A percentile compares a stretch with the other conserved stretches of the same genome.
These are phyloP conservation scores for Indicator maculatus DNA, from an alignment of 2,113 vertebrate genomes.

Conservation along the genomic window DNA sequence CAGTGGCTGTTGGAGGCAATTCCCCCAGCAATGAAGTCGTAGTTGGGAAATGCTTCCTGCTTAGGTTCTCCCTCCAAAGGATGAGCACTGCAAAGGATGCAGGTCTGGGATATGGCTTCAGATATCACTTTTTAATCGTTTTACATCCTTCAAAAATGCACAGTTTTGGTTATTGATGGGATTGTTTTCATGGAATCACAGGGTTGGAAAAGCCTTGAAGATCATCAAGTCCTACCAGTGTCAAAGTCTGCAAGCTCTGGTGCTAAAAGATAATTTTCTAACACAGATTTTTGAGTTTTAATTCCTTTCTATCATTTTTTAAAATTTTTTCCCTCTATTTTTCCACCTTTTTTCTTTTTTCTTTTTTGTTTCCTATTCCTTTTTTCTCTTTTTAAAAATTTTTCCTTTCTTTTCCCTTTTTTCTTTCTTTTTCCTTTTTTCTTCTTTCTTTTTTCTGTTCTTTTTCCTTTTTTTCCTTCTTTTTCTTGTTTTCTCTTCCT, in stretches of 20 bases:
- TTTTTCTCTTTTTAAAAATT: too few species aligned
- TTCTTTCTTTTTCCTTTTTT: too few species aligned
- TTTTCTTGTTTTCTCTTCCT: too few species aligned
- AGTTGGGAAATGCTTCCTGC: not conserved
- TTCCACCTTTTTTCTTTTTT: too few species aligned
- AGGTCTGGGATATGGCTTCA: not conserved
- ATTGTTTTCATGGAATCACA: not conserved
- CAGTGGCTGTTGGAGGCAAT: not conserved
- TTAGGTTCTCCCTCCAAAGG: not conserved
- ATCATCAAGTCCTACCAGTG: too few species aligned
- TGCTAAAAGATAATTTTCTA: not conserved
- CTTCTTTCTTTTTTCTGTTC: too few species aligned
- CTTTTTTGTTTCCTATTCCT: too few species aligned
- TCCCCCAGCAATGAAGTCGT: fast-evolving
- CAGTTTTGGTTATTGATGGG: not conserved
- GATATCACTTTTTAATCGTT: not conserved
- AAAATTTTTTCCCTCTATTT: too few species aligned
- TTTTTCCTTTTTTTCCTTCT: too few species aligned
- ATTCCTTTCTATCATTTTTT: not conserved
- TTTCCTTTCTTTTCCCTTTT: too few species aligned
- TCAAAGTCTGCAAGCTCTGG: too few species aligned
- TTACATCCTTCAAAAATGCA: not conserved
- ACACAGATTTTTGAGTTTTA: not conserved
- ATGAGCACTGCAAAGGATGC: not conserved
- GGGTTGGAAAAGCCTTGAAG: too few species aligned